Evolutionary conservation across 2,113 vertebrate species (phyloP).

Genomic region (Ictidomys tridecemlineatus): DNA sequence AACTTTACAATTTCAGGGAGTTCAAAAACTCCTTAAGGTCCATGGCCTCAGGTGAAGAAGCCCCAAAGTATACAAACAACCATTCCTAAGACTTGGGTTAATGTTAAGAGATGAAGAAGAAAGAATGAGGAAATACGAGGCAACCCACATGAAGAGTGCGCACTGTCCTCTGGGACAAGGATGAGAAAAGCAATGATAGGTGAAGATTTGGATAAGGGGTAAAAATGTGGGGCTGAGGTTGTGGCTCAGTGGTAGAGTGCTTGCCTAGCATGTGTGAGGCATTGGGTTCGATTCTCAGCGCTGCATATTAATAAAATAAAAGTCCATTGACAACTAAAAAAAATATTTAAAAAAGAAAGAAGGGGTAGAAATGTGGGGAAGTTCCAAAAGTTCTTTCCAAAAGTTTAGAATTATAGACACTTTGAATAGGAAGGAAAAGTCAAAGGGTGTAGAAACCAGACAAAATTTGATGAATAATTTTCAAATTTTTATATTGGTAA

Average conservation of each 20-base stretch:
- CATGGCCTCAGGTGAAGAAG: neutral
- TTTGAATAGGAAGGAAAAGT: slow-evolving; percentile 31
- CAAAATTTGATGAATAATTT: slow-evolving; percentile 34
- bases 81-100: slow-evolving; percentile 19
- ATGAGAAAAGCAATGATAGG: slow-evolving; percentile 16
- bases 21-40: neutral
- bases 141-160: neutral
- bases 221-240: neutral
- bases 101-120: neutral
- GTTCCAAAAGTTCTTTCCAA: neutral
- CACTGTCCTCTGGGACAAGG: neutral
- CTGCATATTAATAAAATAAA: too few relatives aligned
- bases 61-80: neutral
- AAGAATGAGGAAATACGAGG: neutral
- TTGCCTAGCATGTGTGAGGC: too few relatives aligned
- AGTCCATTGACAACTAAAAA: too few relatives aligned
- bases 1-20: neutral
- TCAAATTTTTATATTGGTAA: neutral
- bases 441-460: neutral
- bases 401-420: slow-evolving; percentile 32
- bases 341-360: neutral
- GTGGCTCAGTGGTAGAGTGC: too few relatives aligned
- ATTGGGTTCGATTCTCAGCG: too few relatives aligned
- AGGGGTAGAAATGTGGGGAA: neutral
- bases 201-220: slow-evolving; percentile 2